phyloP scores from a whole-genome alignment of 1,140 invertebrate genomes.

The Tribolium castaneum region DNA sequence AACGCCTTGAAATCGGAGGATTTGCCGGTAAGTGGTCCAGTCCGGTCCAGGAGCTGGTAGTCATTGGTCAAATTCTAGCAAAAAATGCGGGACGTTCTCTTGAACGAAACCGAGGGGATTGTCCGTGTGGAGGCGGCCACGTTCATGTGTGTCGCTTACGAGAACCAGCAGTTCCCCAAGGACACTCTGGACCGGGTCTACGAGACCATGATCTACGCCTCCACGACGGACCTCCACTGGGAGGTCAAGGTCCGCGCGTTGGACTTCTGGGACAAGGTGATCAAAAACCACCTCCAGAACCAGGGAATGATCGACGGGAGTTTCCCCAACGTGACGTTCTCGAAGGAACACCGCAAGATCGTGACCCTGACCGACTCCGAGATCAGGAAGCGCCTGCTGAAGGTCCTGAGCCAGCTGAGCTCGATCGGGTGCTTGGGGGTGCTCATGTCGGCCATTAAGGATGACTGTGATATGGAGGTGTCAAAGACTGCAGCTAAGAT shows the following conservation, averaged over 20 bases:
- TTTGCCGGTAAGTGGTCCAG: constrained; percentile 67
- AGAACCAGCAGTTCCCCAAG: constrained; percentile 70
- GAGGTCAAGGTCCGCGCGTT: constrained; percentile 80
- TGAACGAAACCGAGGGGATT: constrained; percentile 79
- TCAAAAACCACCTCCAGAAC: constrained; percentile 72
- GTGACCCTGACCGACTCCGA: constrained; percentile 75
- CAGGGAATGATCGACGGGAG: constrained; percentile 83
- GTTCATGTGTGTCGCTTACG: constrained; percentile 74
- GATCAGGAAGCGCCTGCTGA: constrained; percentile 73
- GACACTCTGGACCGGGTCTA: constrained; percentile 64
- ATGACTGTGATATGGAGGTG: constrained; percentile 79
- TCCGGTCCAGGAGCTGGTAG: too few species aligned
- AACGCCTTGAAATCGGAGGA: constrained; percentile 69
- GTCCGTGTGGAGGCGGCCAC: constrained; percentile 77
- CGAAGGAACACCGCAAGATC: constrained; percentile 81
- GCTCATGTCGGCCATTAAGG: constrained; percentile 71
- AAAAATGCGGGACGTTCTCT: constrained; percentile 70
- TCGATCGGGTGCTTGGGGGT: constrained; percentile 76
- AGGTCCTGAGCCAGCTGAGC: constrained; percentile 71
- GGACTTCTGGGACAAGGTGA: constrained; percentile 77
- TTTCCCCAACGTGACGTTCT: constrained; percentile 82
- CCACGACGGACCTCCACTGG: constrained; percentile 80
- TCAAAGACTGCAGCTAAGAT: constrained; percentile 71
- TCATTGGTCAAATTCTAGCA: constrained; percentile 66
- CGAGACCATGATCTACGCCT: constrained; percentile 72